A percentile compares a stretch with the other conserved stretches of the same genome.
These are phyloP conservation scores for Caenorhabditis briggsae DNA, from an alignment of 1,140 invertebrate genomes.

Conservation along the genomic window DNA sequence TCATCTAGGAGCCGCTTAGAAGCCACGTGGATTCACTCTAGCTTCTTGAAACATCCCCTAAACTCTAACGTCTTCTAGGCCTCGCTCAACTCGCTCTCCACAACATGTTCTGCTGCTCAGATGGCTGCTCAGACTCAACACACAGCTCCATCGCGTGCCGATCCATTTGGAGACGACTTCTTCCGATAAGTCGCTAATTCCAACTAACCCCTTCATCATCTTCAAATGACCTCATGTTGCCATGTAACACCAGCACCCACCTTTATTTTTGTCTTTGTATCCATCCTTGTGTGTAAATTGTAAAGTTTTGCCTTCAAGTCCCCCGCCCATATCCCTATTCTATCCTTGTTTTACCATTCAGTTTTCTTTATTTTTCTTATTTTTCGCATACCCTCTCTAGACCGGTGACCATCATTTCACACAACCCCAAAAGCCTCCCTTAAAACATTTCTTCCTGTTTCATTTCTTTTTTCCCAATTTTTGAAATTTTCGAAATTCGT, in stretches of 20 bases:
- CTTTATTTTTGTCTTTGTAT: not conserved
- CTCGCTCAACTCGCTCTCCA: slow-evolving; percentile 63
- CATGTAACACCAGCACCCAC: slow-evolving; percentile 12
- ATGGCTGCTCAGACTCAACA: slow-evolving; percentile 48
- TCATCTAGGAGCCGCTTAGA: no score
- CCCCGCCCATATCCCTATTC: not conserved
- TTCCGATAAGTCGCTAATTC: slow-evolving; percentile 82
- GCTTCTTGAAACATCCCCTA: no score
- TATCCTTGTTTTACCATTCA: not conserved
- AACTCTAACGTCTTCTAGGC: slow-evolving; percentile 10
- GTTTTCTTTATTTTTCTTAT: not conserved
- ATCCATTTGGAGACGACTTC: slow-evolving; percentile 71
- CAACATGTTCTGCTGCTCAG: slow-evolving; percentile 50
- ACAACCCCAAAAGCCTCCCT: not conserved
- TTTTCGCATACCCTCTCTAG: not conserved
- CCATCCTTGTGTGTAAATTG: slow-evolving; percentile 19
- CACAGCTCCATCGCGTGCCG: slow-evolving; percentile 56
- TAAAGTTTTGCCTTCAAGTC: not conserved
- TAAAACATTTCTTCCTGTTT: slow-evolving; percentile 23
- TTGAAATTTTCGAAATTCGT: slow-evolving; percentile 15
- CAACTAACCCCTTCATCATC: not conserved
- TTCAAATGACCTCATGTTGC: slow-evolving; percentile 35
- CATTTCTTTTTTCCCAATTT: not conserved
- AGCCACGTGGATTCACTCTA: no score
- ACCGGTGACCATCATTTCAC: slow-evolving; percentile 28